A percentile compares a stretch with the other conserved stretches of the same genome.
Evolutionary conservation across 2,797 vertebrate species (phyloP).

Genomic region (Chelonia mydas): DNA sequence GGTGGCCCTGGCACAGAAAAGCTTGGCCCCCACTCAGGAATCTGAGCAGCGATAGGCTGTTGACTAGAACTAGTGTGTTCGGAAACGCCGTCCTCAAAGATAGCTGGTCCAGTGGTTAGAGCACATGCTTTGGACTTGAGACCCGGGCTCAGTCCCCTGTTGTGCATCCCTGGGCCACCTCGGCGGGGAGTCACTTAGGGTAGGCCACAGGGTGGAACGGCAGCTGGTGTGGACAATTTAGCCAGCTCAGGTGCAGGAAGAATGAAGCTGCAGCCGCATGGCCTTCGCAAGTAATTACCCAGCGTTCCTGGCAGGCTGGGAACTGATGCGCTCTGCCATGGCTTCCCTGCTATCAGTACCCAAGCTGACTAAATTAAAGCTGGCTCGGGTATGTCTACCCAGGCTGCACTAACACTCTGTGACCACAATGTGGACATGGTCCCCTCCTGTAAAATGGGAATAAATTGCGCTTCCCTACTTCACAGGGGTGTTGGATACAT

Average conservation of each 20-base stretch:
- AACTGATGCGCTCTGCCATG: not conserved
- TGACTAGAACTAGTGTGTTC: not conserved
- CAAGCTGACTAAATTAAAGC: not conserved
- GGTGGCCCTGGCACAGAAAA: too few species aligned
- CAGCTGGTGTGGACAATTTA: not conserved
- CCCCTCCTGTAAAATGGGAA: not conserved
- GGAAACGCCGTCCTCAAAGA: not conserved
- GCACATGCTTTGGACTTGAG: not conserved
- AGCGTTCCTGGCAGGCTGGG: not conserved
- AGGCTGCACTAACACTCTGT: not conserved
- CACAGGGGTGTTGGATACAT: not conserved
- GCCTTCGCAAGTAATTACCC: not conserved
- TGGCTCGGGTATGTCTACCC: not conserved
- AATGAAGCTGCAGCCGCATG: accelerated
- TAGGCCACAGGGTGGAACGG: not conserved
- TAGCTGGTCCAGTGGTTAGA: not conserved
- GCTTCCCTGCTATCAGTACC: not conserved
- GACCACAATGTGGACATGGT: not conserved
- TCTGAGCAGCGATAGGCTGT: not conserved
- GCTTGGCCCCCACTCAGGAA: too few species aligned
- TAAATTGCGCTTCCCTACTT: not conserved
- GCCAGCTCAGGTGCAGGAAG: not conserved
- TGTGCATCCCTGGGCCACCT: not conserved
- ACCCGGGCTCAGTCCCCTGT: not conserved
- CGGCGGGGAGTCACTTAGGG: not conserved